Base-by-base conservation (phyloP, 1,140 invertebrate species). In the Chironomus striatipennis region DNA sequence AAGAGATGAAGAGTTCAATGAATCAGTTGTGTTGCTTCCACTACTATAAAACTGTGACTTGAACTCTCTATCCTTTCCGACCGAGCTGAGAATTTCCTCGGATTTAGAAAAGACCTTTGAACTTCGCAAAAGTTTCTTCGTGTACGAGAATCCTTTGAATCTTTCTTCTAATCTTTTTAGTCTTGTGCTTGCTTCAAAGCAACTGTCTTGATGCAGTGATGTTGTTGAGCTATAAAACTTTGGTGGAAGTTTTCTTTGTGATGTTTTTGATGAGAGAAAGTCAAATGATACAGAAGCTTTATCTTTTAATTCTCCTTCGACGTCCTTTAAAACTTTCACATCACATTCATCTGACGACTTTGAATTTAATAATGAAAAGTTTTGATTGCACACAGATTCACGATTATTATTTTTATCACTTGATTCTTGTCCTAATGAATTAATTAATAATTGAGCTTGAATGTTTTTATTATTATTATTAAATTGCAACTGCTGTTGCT, bases 111-210 rank as follows among this genome's bases (percentile, higher is more conserved):
- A 65, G 21, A 67, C 42, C 57, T 43, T 34, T 21, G 17, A 24
- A 42, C 15, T 42, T 64, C 42, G 20, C 7, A 74, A 24, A 18
- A 74, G 64, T 42, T 75, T 75, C 73, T 75, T 75, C 17, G 73
- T 74, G 17, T 65, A 42, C 15, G 73, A 17, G 18, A 75, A 74
- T 34, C 73, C 75, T 74, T 75, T 76, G 64, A 76, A 76, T 21
- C 73, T 70, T 64, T 76, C 73, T 17, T 76, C 75, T 20, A 76
- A 42, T 34, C 75, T 34, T 70, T 74, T 74, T 34, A 76, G 73
- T 10, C 75, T 74, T 57, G 65, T 73, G 43, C 75, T 76, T n/a
- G 75, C 75, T 34, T 64, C 72, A 47, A 76, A 76, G n/a, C 15
- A 21, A 43, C 65, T 57, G 5, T 70, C 65, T 7, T 21, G 65